phyloP scores from a whole-genome alignment of 2,797 vertebrate genomes.

The Okamejei kenojei region DNA sequence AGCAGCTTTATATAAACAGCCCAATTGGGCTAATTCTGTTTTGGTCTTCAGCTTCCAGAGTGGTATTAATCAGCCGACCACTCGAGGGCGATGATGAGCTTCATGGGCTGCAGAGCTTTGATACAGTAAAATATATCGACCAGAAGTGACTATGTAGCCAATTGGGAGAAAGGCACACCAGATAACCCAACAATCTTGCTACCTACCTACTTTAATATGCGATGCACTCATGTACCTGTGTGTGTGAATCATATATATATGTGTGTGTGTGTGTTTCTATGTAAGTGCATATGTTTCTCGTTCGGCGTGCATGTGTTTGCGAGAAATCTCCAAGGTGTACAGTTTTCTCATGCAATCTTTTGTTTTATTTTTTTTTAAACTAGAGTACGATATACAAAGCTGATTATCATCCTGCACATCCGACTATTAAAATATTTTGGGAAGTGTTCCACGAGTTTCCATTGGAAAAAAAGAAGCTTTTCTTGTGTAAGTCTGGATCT shows the following conservation, averaged over 20 bases:
- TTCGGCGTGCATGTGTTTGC: neutral
- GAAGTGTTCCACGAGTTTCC: slow-evolving; percentile 93
- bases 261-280: too few relatives aligned
- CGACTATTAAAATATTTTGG: slow-evolving; percentile 90
- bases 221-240: neutral
- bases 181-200: neutral
- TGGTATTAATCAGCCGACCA: neutral
- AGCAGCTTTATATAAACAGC: too few relatives aligned
- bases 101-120: neutral
- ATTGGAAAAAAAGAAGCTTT: slow-evolving; percentile 93
- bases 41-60: neutral
- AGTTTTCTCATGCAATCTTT: neutral
- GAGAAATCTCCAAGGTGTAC: neutral
- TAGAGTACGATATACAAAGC: slow-evolving; percentile 87
- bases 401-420: slow-evolving; percentile 81
- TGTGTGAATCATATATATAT: neutral
- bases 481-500: slow-evolving; percentile 72
- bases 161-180: neutral
- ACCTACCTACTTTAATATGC: neutral
- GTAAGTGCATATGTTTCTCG: neutral
- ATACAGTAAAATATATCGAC: neutral
- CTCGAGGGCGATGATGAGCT: neutral
- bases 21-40: too few relatives aligned
- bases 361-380: slow-evolving; percentile 27
- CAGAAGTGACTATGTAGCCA: neutral